Base-by-base conservation (phyloP, 2,888 invertebrate species). In the Andrena hattorfiana region DNA sequence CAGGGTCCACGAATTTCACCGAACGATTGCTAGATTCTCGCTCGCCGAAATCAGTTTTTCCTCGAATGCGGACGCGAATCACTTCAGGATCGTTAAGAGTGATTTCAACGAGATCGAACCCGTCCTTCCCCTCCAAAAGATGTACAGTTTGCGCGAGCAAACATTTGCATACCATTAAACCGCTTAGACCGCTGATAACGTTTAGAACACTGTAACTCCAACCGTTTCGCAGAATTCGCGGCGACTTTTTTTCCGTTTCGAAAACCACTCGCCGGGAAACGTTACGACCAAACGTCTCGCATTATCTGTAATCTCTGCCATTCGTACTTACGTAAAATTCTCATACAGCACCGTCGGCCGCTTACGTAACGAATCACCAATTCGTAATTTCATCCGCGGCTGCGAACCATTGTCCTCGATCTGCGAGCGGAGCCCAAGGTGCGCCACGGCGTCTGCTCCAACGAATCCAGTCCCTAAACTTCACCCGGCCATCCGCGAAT, bases 301-400 rank as follows among this genome's bases (percentile, higher is more conserved):
- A 66, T 73, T 71, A 66, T 60, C 73, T 35, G 20, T 20, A 51
- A 63, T 63, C 56, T 8, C 8, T n/a, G 10, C 49, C 6, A 42
- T 59, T 23, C 10, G 20, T 51, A 71, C 68, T 82, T 84, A 83
- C 82, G 78, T 84, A 83, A 82, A 84, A 51, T 69, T 67, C 78
- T 26, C 49, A 4, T 35, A 0, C 28, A 64, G 48, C 35, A n/a
- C 8, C 20, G 48, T 20, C 49, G n/a, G 5, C 28, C 10, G 20
- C 20, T 84, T 82, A 73, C 66, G 66, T 75, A 82, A 84, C 63
- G 54, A 26, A 62, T 23, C 72, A 20, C 3, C 60, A 59, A 78
- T 82, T 69, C 30, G 51, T 30, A 72, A 72, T 56, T 30, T 60
- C 70, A 49, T 26, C 56, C 63, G 54, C 10, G 10, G 35, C 16